Evolutionary conservation across 2,113 vertebrate genomes (phyloP).

Genomic region (Ursus arctos): DNA sequence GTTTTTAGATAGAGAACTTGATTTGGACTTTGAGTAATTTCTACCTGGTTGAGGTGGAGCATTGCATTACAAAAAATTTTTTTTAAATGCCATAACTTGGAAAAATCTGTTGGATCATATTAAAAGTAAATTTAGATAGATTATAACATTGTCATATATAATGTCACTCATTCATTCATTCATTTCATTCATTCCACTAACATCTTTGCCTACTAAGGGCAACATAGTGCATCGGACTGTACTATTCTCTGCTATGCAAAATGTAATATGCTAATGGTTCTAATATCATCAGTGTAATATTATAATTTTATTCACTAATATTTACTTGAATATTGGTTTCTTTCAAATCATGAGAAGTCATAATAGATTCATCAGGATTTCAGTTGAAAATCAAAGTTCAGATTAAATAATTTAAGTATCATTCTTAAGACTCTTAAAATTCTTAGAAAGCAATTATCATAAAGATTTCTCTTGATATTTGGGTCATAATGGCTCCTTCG

Average conservation of each 20-base stretch:
- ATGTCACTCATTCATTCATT: not conserved
- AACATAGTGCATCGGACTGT: not conserved
- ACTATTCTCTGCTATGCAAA: not conserved
- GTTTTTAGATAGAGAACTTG: not conserved
- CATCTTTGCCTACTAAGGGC: not conserved
- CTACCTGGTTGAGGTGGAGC: not conserved
- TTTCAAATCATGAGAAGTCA: not conserved
- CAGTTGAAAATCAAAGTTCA: slow-evolving; percentile 18
- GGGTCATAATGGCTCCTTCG: not conserved
- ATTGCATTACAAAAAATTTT: not conserved
- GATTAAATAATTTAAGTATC: not conserved
- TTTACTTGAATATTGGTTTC: not conserved
- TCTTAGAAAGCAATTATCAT: not conserved
- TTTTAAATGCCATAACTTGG: not conserved
- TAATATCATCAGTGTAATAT: not conserved
- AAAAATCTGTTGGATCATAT: slow-evolving; percentile 18
- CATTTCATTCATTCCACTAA: not conserved
- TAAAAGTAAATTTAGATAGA: not conserved
- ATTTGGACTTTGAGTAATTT: not conserved
- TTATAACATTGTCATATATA: not conserved
- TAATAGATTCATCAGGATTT: not conserved
- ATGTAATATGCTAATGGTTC: not conserved
- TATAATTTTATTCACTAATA: slow-evolving; percentile 16
- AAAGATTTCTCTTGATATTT: not conserved
- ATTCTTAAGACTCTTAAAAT: not conserved